Conservation (phyloP, 2,797 vertebrate species). For the Cuculus canorus region DNA sequence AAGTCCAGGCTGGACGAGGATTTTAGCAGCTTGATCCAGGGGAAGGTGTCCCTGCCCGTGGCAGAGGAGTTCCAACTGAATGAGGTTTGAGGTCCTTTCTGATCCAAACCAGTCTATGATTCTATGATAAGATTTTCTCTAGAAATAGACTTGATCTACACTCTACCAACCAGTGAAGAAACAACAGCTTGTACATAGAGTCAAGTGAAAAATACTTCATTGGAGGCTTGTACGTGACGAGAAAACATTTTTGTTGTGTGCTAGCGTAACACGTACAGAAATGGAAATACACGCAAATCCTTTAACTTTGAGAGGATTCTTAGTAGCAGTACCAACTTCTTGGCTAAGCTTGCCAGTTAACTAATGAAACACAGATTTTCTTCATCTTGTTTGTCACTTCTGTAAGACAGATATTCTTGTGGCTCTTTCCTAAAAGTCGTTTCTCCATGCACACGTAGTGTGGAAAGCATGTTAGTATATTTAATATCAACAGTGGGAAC, state of each 20-base stretch:
- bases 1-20: too few species aligned
- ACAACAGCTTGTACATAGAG: neutral
- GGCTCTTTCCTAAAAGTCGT: neutral
- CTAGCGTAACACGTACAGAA: neutral
- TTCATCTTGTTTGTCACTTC: neutral
- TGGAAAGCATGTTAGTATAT: neutral
- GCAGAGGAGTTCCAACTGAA: too few species aligned
- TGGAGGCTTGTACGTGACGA: neutral
- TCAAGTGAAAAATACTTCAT: neutral
- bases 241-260: accelerated
- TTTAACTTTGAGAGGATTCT: neutral
- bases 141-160: neutral
- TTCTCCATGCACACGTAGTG: accelerated
- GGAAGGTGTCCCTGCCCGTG: too few species aligned
- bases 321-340: neutral
- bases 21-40: too few species aligned
- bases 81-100: too few species aligned
- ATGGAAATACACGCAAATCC: neutral
- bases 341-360: neutral
- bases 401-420: neutral
- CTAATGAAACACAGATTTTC: neutral
- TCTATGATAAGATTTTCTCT: neutral
- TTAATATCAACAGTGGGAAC: neutral
- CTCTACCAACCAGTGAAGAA: neutral
- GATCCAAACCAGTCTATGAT: too few species aligned